phyloP scores from a whole-genome alignment of 92 coral and sea anemone genomes.

The Palythoa grandiflora region DNA sequence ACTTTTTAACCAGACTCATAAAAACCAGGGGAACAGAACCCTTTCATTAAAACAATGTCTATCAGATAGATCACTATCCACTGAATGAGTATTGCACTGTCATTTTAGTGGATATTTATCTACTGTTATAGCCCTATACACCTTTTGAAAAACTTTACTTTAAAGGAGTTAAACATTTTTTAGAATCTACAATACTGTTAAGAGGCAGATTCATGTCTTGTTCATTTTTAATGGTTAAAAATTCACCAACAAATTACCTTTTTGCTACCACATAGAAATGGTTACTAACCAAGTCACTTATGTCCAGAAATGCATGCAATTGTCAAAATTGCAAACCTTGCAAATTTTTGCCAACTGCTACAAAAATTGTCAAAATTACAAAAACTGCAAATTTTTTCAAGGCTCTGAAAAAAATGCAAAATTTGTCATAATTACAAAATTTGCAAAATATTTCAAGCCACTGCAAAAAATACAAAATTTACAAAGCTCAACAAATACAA shows the following conservation, averaged over 20 bases:
- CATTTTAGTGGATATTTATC: not conserved
- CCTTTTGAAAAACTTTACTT: not conserved
- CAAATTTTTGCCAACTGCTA: no score
- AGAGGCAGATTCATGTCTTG: not conserved
- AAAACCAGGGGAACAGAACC: not conserved
- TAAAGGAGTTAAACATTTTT: not conserved
- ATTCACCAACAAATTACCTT: not conserved
- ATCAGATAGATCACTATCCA: conserved; percentile 25
- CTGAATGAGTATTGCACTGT: not conserved
- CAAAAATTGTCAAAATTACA: no score
- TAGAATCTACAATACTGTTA: not conserved
- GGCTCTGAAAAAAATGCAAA: no score
- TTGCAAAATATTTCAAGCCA: no score
- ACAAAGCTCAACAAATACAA: no score
- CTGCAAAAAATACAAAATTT: no score
- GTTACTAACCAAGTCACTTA: no score
- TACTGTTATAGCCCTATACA: not conserved
- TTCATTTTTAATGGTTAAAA: not conserved
- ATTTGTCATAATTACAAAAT: no score
- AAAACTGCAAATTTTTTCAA: no score
- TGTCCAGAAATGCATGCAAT: no score
- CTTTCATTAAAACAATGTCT: conserved; percentile 5
- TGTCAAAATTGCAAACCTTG: no score
- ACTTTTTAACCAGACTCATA: not conserved
- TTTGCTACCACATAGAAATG: not conserved